Base-by-base conservation (phyloP, 2,113 vertebrate genomes). In the Mirza zaza region DNA sequence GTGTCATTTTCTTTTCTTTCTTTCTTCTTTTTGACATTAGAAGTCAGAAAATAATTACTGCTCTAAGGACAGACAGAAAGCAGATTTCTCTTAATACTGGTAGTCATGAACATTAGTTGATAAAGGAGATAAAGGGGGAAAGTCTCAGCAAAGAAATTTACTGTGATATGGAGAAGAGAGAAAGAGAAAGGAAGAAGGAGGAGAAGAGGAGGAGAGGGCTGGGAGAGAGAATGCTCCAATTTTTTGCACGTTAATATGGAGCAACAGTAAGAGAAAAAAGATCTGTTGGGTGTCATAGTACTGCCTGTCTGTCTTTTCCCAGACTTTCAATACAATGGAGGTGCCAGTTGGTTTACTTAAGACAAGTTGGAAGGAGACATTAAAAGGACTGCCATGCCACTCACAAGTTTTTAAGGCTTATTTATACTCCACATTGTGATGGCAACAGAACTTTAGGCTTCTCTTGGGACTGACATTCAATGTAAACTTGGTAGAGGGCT, bases 311-410 rank as follows among this genome's bases (percentile, higher is more conserved):
- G 1, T 82, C 25, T 80, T 93, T 63, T 68, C 5, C 77, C 50
- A 15, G 23, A 77, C 6, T 95, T 45, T 97, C 90, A 73, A 55
- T 14, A 39, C 89, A 96, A 96, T 32, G 77, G 90, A 90, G 65
- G 68, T 5, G 50, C 81, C 73, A 55, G 95, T 95, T 45, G 71
- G 85, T 76, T 98, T 93, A 34, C 57, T 97, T 91, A 96, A 90
- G 95, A 97, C 97, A 97, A 70, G 18, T 95, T 97, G 80, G 95
- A 94, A 84, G 88, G 81, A 93, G 97, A 97, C 76, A 95, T 70
- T 59, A 52, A 94, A 96, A 97, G 96, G 73, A 70, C 70, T 8
- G 29, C 77, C 81, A 79, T 21, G 8, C 2, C 14, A 87, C 36
- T 97, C 81, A 65, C 39, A 87, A 92, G 55, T 87, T 94, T 97